Evolutionary conservation across 2,113 vertebrate genomes (phyloP).

Genomic region (Baryphthengus martii): DNA sequence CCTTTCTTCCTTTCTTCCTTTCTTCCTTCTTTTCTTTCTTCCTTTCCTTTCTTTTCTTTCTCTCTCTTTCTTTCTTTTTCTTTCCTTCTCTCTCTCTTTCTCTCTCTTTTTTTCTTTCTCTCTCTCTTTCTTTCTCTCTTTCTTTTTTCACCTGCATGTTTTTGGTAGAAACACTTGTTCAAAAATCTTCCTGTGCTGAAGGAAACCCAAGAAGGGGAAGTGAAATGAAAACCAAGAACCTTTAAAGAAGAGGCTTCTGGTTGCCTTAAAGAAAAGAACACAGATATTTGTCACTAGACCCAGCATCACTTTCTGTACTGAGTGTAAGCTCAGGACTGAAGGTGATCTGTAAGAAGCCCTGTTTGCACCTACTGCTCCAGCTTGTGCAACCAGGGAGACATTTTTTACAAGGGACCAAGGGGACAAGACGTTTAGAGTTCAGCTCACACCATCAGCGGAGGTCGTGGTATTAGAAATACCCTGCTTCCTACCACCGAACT

Average conservation of each 20-base stretch:
- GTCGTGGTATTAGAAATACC: neutral
- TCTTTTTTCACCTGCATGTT: neutral
- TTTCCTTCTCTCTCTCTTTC: too few relatives aligned
- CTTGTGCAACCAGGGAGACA: neutral
- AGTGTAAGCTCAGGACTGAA: neutral
- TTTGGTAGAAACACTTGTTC: neutral
- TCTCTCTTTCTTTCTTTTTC: too few relatives aligned
- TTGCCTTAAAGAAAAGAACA: neutral
- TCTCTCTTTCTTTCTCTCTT: too few relatives aligned
- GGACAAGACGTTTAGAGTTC: neutral
- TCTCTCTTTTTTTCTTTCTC: too few relatives aligned
- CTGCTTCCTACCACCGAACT: neutral
- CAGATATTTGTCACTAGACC: neutral
- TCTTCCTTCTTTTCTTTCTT: too few relatives aligned
- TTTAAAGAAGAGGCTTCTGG: neutral
- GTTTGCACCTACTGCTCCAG: neutral
- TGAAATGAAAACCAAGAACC: neutral
- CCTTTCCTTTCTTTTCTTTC: too few relatives aligned
- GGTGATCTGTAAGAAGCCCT: neutral
- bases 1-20: too few relatives aligned
- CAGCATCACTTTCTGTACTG: rapidly evolving
- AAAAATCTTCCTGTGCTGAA: neutral
- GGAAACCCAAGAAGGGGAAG: neutral
- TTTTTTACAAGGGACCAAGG: neutral
- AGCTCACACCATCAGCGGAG: neutral